Base-by-base conservation (phyloP, 2,113 vertebrate species). In the Thymallus thymallus region DNA sequence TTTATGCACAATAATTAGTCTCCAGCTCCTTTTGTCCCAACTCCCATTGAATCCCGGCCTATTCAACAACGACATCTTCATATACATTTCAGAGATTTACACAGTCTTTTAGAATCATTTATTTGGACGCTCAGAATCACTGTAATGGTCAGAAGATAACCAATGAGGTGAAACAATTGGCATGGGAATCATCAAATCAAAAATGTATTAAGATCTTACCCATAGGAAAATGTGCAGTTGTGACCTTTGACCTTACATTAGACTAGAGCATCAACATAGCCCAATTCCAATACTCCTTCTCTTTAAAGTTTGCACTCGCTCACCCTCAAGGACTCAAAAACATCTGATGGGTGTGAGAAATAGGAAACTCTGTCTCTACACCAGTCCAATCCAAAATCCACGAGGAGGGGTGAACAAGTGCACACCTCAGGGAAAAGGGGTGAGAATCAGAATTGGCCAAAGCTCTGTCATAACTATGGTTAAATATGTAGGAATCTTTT, bases 1-100 rank as follows among this genome's bases (percentile, higher is more conserved):
- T 83, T 84, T 62, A 74, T 80, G 26, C 73, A 60, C 58, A 23
- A 68, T 75, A n/a, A 45, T 46, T 58, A 10, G 9, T 41, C 35
- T 23, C 56, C 32, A 6, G 4, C 29, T 20, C 64, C 30, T 13
- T 60, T 45, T 48, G 23, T 32, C 62, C 9, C 9, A 2, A 41
- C 35, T 41, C 35, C n/a, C 22, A 63, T 16, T n/a, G 51, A 68
- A 26, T 22, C 23, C 29, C 9, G 78, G 48, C 56, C 73, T 12
- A 72, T 77, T 78, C 35, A 71, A n/a, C 56, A 58, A 46, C 0
- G 75, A 63, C 3, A 16, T 30, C 9, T 7, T 41, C 24, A 65
- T 6, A 66, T 10, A 66, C 6, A 29, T 64, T 29, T 18, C 0
- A n/a, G 6, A 20, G 18, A 66, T 16, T 16, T 26, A 66, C 62